These are phyloP conservation scores for Toxostoma redivivum DNA, from an alignment of 2,113 vertebrate species.

Conservation along the genomic window DNA sequence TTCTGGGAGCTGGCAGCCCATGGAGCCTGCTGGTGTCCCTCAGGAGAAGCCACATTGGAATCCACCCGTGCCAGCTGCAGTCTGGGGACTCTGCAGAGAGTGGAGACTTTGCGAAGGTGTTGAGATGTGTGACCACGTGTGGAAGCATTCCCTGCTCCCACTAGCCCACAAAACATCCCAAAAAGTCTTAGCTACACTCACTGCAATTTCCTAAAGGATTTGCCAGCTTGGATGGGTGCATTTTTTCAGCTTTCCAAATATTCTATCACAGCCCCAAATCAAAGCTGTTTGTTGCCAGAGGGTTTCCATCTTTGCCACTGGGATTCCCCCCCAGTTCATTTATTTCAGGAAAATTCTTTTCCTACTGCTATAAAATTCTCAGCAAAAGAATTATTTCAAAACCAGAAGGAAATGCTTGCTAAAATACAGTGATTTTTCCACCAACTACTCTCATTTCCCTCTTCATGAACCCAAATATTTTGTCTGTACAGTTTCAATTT, in stretches of 20 bases:
- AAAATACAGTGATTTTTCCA: conserved; percentile 11
- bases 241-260: not conserved
- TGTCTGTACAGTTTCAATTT: not conserved
- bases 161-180: not conserved
- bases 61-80: not conserved
- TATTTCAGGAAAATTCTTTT: not conserved
- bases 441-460: not conserved
- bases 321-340: not conserved
- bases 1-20: conserved; percentile 56
- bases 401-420: conserved; percentile 17
- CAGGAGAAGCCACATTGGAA: conserved; percentile 42
- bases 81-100: not conserved
- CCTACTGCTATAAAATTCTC: not conserved
- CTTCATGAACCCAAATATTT: conserved; percentile 3
- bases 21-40: conserved; percentile 26
- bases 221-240: not conserved
- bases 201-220: not conserved
- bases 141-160: not conserved
- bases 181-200: not conserved
- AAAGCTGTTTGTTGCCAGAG: not conserved
- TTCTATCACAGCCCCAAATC: not conserved
- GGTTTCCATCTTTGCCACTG: not conserved
- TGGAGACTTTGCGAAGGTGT: not conserved
- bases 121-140: not conserved
- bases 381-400: conserved; percentile 3